A percentile compares a stretch with the other conserved stretches of the same genome.
Evolutionary conservation across 2,888 invertebrate species (phyloP).

Genomic region (Pollenia labialis): DNA sequence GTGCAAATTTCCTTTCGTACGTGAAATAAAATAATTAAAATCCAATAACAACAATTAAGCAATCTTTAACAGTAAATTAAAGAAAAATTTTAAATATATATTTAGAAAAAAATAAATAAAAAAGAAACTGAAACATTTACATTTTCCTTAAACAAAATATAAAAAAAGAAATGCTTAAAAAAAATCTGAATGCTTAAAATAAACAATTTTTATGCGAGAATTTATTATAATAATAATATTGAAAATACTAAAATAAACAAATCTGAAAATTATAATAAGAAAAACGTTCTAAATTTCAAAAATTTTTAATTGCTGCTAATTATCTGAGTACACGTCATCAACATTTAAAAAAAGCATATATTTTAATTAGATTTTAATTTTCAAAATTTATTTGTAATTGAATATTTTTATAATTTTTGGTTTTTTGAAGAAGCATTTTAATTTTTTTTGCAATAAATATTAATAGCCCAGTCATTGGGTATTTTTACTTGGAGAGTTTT

Average conservation of each 20-base stretch:
- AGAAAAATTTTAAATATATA: slow-evolving; percentile 6
- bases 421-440: too few relatives aligned
- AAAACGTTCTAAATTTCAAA: too few relatives aligned
- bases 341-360: background rate
- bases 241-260: slow-evolving; percentile 10
- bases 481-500: too few relatives aligned
- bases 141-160: background rate
- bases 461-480: too few relatives aligned
- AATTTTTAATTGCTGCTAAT: background rate
- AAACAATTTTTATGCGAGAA: slow-evolving; percentile 46
- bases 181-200: slow-evolving; percentile 33
- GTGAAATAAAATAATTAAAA: slow-evolving; percentile 10
- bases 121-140: background rate
- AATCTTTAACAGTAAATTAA: slow-evolving; percentile 37
- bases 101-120: slow-evolving; percentile 2
- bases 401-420: background rate
- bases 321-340: background rate
- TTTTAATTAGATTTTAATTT: background rate
- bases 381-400: background rate
- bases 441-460: too few relatives aligned
- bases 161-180: background rate
- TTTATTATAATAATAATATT: slow-evolving; percentile 9
- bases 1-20: background rate
- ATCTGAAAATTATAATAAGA: background rate
- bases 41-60: slow-evolving; percentile 15